phyloP scores from a whole-genome alignment of 1,140 invertebrate genomes.

The Listronotus oregonensis region DNA sequence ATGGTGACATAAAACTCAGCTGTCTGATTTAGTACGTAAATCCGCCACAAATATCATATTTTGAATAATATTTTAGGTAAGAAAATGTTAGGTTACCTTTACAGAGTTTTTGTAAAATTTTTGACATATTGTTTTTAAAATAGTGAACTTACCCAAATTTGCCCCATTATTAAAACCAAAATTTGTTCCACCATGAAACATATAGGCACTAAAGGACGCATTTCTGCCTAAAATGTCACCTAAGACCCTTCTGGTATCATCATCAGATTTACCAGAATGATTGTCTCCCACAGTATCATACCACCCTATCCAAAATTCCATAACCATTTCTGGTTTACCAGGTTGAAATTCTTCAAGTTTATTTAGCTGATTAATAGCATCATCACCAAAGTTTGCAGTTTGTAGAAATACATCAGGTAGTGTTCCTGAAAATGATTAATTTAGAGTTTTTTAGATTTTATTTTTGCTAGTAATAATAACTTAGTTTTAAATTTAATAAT shows the following conservation, averaged over 20 bases:
- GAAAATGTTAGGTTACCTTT: too few relatives aligned
- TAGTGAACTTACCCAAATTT: too few relatives aligned
- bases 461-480: too few relatives aligned
- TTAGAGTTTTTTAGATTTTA: too few relatives aligned
- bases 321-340: slow-evolving; percentile 36
- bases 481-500: too few relatives aligned
- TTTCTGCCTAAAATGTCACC: slow-evolving; percentile 47
- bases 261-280: slow-evolving; percentile 32
- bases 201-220: slow-evolving; percentile 69
- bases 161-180: slow-evolving; percentile 72
- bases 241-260: slow-evolving; percentile 35
- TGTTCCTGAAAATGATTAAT: slow-evolving; percentile 14
- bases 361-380: slow-evolving; percentile 10
- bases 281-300: slow-evolving; percentile 32
- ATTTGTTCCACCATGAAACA: slow-evolving; percentile 75
- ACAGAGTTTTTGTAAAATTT: too few relatives aligned
- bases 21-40: too few relatives aligned
- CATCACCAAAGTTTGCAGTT: slow-evolving; percentile 35
- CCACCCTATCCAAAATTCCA: slow-evolving; percentile 50
- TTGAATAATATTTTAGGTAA: too few relatives aligned
- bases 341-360: slow-evolving; percentile 36
- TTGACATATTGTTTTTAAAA: too few relatives aligned
- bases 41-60: too few relatives aligned
- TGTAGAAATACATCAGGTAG: slow-evolving; percentile 31
- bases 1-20: too few relatives aligned